Evolutionary conservation across 2,888 invertebrate species (phyloP).

Genomic region (Gymnosoma rotundatum): DNA sequence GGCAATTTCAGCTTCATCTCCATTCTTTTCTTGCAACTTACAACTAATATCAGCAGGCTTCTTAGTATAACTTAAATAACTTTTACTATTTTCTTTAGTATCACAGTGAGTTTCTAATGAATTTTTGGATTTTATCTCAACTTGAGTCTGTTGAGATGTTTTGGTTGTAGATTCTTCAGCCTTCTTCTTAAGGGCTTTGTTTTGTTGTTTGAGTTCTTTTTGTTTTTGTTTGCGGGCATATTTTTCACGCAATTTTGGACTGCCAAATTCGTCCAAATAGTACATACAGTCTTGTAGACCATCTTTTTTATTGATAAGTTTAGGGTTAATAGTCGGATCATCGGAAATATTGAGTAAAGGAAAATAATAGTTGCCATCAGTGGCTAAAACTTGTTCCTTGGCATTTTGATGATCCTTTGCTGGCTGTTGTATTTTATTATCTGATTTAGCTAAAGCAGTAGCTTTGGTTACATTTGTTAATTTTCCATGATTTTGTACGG

Average conservation of each 20-base stretch:
- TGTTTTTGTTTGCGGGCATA: constrained; percentile 79
- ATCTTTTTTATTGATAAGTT: constrained; percentile 81
- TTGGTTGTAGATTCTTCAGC: constrained; percentile 48
- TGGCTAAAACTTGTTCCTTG: constrained; percentile 75
- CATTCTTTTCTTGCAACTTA: constrained; percentile 33
- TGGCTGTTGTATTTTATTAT: constrained; percentile 64
- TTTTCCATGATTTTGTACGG: constrained; percentile 19
- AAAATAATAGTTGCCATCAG: constrained; percentile 78
- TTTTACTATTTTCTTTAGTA: constrained; percentile 68
- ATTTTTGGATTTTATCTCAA: constrained; percentile 65
- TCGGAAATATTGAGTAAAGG: constrained; percentile 78
- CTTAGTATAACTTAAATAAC: constrained; percentile 69
- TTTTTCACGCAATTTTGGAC: constrained; percentile 81
- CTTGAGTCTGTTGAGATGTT: constrained; percentile 26
- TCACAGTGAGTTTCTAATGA: constrained; percentile 68
- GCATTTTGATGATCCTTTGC: constrained; percentile 39
- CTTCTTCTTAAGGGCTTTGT: constrained; percentile 75
- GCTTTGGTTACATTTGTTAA: constrained; percentile 5
- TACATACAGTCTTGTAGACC: constrained; percentile 82
- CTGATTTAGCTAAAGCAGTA: constrained; percentile 56
- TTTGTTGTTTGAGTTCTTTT: constrained; percentile 76
- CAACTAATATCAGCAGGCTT: constrained; percentile 64
- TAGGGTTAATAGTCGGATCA: constrained; percentile 79
- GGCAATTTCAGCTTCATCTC: constrained; percentile 49
- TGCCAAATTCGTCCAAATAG: constrained; percentile 82